Evolutionary conservation across 2,113 vertebrate genomes (phyloP).

Genomic region (Porphyrio hochstetteri): DNA sequence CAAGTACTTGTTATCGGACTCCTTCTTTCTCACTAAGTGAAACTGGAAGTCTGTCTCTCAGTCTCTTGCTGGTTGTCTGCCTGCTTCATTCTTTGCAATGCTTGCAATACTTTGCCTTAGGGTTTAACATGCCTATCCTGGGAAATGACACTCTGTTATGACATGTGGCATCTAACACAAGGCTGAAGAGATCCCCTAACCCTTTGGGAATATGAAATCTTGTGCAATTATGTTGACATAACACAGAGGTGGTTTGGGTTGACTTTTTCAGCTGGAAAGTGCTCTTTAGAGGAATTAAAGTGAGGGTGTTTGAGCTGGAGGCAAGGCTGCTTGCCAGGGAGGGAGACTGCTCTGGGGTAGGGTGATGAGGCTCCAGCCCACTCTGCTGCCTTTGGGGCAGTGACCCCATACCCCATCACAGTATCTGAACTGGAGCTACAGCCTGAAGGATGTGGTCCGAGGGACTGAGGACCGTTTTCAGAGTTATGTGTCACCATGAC

Average conservation of each 20-base stretch:
- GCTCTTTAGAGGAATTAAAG: neutral
- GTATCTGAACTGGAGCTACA: neutral
- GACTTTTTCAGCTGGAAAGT: neutral
- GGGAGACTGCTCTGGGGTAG: neutral
- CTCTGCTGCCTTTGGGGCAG: neutral
- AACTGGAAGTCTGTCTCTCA: neutral
- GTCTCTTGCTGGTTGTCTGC: neutral
- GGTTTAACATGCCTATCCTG: neutral
- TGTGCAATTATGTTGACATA: neutral
- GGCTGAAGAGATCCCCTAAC: neutral
- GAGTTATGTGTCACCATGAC: neutral
- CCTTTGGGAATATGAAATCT: neutral
- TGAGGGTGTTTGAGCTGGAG: neutral
- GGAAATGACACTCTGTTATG: neutral
- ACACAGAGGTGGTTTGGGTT: neutral
- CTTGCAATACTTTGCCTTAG: neutral
- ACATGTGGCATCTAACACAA: neutral
- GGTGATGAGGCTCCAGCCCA: neutral
- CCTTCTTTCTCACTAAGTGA: neutral
- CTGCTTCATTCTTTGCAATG: accelerated
- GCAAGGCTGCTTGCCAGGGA: neutral
- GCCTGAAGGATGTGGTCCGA: accelerated
- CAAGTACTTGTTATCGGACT: neutral
- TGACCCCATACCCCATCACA: accelerated
- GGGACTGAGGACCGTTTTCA: neutral